phyloP scores from a whole-genome alignment of 2,797 vertebrate genomes.

The Bovichtus variegatus region DNA sequence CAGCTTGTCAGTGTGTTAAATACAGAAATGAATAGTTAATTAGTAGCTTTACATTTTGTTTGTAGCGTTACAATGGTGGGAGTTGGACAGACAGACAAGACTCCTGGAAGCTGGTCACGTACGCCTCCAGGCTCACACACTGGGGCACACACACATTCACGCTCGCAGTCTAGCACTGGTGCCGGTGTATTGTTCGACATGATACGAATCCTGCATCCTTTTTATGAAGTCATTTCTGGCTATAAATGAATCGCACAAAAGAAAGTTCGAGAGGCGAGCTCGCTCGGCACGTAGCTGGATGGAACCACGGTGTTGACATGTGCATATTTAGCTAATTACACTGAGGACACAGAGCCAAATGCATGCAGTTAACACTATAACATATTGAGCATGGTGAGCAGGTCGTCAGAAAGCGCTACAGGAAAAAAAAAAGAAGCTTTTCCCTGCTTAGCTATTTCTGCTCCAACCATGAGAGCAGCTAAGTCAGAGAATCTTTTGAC shows the following conservation, averaged over 20 bases:
- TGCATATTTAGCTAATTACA: slow-evolving; percentile 42
- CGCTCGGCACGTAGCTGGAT: slow-evolving; percentile 58
- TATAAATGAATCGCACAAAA: slow-evolving; percentile 41
- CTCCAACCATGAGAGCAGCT: slow-evolving; percentile 7
- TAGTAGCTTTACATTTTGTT: slow-evolving; percentile 42
- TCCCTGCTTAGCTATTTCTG: slow-evolving; percentile 8
- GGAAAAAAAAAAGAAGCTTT: slow-evolving; percentile 43
- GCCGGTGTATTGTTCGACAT: slow-evolving; percentile 71
- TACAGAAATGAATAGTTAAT: slow-evolving; percentile 58
- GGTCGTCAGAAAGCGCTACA: neutral
- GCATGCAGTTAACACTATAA: slow-evolving; percentile 5
- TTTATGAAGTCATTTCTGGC: slow-evolving; percentile 61
- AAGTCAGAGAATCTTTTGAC: slow-evolving; percentile 47
- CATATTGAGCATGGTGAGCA: slow-evolving; percentile 1
- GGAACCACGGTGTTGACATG: slow-evolving; percentile 34
- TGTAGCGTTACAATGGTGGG: slow-evolving; percentile 49
- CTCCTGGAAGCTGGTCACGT: slow-evolving; percentile 54
- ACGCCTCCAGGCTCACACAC: slow-evolving; percentile 23
- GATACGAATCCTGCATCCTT: slow-evolving; percentile 55
- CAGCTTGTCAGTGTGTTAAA: slow-evolving; percentile 52
- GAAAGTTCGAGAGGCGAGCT: slow-evolving; percentile 30
- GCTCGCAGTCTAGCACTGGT: slow-evolving; percentile 38
- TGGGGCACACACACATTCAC: neutral
- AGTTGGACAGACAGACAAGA: slow-evolving; percentile 37
- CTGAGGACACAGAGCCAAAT: slow-evolving; percentile 14